Evolutionary conservation across 2,797 vertebrate genomes (phyloP), one percentile per base, ranked within the genome.

Genomic region (Sciurus vulgaris): DNA sequence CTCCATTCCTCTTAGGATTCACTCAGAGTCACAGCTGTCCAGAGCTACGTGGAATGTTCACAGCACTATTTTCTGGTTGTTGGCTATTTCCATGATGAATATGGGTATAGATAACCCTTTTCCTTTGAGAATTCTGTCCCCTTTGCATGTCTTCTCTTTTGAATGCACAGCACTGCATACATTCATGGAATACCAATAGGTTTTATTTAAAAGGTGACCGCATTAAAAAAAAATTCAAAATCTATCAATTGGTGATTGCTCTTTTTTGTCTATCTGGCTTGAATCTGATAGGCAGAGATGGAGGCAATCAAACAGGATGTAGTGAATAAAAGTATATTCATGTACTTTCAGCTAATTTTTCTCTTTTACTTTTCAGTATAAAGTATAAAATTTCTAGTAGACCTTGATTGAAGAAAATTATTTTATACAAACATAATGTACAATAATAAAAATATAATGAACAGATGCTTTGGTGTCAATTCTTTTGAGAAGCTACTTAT

Each of bases 1-100:
- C 77, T 5, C 47, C 93, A 67, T 94, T 92, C 67, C 93, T 94
- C 85, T 2, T 0, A 92, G 67, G 35, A 59, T 35, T 78, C 70
- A 22, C 54, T 78, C 44, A 47, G 93, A 95, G 49, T 95, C 94
- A 73, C 83, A 97, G 96, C 92, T 97, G 91, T 41, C 96, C 63
- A 77, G 59, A 70, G 61, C 95, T 89, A 94, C 6, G 1, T 70
- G 38, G 56, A 86, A 89, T 47, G 15, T 86, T 13, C n/a, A 47
- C 81, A 76, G 82, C 44, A 61, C 35, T 70, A 38, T 35, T 93
- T 94, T 84, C 41, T 76, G 51, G 88, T 77, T 56, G 3, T 1
- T 89, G 93, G 78, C 84, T 76, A 26, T 91, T 24, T 76, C 87
- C 69, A 49, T 94, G 63, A 89, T 56, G 11, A 38, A 17, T 89